These are phyloP conservation scores for Euspilapteryx auroguttella DNA, from an alignment of 2,888 invertebrate species.

Conservation along the genomic window DNA sequence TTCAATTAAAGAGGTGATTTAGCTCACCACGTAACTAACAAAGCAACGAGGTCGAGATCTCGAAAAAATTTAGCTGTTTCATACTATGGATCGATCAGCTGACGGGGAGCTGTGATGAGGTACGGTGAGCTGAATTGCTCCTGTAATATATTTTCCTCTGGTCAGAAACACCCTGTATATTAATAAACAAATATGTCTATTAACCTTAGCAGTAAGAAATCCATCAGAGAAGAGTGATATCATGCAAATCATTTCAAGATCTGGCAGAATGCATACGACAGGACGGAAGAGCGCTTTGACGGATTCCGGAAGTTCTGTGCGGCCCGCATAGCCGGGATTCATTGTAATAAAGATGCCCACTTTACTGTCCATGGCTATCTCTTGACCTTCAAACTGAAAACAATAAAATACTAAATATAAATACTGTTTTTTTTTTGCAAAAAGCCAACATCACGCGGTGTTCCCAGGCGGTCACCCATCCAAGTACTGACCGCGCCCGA, in stretches of 20 bases:
- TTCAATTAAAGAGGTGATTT: no score
- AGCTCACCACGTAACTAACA: no score
- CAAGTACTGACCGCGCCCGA: conserved; percentile 15
- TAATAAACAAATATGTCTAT: no score
- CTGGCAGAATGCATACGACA: conserved; percentile 90
- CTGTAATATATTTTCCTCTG: no score
- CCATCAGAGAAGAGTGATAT: conserved; percentile 93
- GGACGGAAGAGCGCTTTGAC: conserved; percentile 91
- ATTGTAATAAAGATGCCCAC: conserved; percentile 94
- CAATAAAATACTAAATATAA: no score
- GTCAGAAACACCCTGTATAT: no score
- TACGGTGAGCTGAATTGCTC: no score
- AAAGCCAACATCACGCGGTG: conserved; percentile 13
- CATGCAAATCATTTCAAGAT: conserved; percentile 88
- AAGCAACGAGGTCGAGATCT: no score
- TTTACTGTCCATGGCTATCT: conserved; percentile 80
- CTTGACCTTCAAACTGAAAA: conserved; percentile 79
- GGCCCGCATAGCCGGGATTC: conserved; percentile 93
- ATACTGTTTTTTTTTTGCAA: no score
- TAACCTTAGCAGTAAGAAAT: conserved; percentile 83
- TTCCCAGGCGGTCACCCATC: conserved; percentile 16
- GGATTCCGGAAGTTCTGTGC: conserved; percentile 89
- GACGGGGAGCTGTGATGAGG: no score
- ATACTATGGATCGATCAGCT: no score
- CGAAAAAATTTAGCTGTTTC: no score